Evolutionary conservation across 2,888 invertebrate genomes (phyloP).

Genomic region (Pristionchus japonicus): DNA sequence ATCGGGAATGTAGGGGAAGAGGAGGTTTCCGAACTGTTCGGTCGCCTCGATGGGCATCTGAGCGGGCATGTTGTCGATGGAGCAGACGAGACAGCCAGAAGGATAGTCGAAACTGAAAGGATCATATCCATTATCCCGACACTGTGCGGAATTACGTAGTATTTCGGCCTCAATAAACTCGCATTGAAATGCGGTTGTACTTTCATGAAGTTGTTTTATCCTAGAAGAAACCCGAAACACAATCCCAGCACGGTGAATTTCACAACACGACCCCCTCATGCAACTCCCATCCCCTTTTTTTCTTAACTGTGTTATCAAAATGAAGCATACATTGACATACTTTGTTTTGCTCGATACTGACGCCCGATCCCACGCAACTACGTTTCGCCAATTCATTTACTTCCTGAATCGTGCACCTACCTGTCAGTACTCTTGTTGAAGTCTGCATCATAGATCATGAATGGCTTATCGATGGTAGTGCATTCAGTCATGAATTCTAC

Average conservation of each 20-base stretch:
- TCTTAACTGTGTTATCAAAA: too few relatives aligned
- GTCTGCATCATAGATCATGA: slow-evolving; percentile 98
- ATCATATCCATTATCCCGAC: too few relatives aligned
- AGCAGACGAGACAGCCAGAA: slow-evolving; percentile 94
- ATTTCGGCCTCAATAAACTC: too few relatives aligned
- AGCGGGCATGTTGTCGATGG: slow-evolving; percentile 99
- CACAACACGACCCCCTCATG: background rate
- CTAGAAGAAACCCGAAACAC: background rate
- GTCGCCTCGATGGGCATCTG: slow-evolving; percentile 97
- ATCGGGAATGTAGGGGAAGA: slow-evolving; percentile 89
- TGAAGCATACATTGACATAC: too few relatives aligned
- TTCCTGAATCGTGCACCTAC: slow-evolving; percentile 75
- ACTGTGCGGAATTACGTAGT: too few relatives aligned
- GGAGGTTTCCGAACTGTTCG: slow-evolving; percentile 94
- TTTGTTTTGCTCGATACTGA: too few relatives aligned
- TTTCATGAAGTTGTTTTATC: too few relatives aligned
- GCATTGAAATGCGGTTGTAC: background rate
- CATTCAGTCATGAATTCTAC: slow-evolving; percentile 94
- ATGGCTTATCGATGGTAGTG: slow-evolving; percentile 98
- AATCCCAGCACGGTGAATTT: background rate
- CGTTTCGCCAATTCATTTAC: too few relatives aligned
- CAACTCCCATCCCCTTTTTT: background rate
- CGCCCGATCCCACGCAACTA: too few relatives aligned
- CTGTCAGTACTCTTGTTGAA: slow-evolving; percentile 95
- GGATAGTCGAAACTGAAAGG: slow-evolving; percentile 68